Percentiles rank a stretch among this genome's conserved stretches.
Evolutionary conservation across 2,797 vertebrate genomes (phyloP).

Genomic region (Alectoris magna): DNA sequence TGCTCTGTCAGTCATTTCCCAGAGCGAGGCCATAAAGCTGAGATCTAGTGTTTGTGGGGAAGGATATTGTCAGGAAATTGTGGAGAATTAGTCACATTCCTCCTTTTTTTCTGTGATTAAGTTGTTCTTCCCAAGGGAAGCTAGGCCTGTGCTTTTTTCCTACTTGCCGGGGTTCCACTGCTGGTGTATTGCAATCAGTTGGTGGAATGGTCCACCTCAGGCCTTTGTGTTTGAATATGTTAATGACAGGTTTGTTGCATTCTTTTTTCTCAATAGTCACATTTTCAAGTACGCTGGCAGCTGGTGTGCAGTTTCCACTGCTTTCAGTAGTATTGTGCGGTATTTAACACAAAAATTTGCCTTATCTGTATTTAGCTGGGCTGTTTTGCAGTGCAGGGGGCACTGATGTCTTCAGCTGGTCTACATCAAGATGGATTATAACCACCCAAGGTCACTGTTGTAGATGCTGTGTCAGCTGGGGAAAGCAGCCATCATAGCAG

Average conservation of each 20-base stretch:
- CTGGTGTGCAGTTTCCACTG: not conserved
- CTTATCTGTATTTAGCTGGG: not conserved
- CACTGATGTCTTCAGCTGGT: not conserved
- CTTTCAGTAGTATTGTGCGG: not conserved
- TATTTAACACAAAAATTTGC: slow-evolving; percentile 4
- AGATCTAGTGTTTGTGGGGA: not conserved
- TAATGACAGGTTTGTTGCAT: not conserved
- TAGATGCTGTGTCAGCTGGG: not conserved
- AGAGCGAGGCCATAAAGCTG: not conserved
- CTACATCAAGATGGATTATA: not conserved
- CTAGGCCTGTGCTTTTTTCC: not conserved
- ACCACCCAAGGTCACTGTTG: not conserved
- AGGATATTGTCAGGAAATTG: not conserved
- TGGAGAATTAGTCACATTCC: not conserved
- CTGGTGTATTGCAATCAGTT: not conserved
- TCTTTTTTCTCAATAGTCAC: not conserved
- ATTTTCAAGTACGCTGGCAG: not conserved
- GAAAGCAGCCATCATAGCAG: not conserved
- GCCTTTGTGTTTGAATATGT: not conserved
- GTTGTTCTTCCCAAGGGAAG: not conserved
- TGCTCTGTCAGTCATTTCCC: not conserved
- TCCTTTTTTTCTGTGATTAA: not conserved
- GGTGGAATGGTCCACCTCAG: not conserved
- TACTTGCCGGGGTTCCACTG: not conserved
- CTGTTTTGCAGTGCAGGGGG: not conserved